Percentiles rank a stretch among this genome's conserved stretches.
Evolutionary conservation across 2,888 invertebrate species (phyloP).

Genomic region (Napeogenes inachia): DNA sequence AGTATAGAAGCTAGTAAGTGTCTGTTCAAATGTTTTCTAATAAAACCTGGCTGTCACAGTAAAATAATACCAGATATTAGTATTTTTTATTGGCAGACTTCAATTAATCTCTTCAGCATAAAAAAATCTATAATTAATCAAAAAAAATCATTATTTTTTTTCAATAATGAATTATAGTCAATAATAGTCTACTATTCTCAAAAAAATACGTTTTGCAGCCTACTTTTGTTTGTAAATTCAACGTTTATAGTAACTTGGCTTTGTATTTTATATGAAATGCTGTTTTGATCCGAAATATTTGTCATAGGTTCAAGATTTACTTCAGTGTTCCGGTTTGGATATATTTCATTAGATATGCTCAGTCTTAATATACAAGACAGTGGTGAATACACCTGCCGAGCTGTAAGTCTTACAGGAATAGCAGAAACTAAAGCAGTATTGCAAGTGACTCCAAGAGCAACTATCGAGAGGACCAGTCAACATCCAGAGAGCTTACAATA

Average conservation of each 20-base stretch:
- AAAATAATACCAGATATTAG: not conserved
- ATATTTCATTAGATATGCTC: conserved; percentile 94
- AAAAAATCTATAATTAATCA: too few species aligned
- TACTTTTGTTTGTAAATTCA: conserved; percentile 4
- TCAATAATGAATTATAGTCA: too few species aligned
- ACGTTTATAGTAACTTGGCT: not conserved
- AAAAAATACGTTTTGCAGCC: too few species aligned
- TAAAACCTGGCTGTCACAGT: not conserved
- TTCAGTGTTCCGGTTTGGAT: conserved; percentile 97
- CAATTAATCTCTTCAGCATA: too few species aligned
- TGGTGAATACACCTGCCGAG: conserved; percentile 94
- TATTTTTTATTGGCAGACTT: too few species aligned
- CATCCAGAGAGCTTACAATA: conserved; percentile 94
- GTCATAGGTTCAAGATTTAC: conserved; percentile 94
- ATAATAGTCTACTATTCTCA: too few species aligned
- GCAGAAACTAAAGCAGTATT: conserved; percentile 91
- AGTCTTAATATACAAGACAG: conserved; percentile 90
- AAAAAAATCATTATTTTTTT: not conserved
- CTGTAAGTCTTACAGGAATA: conserved; percentile 90
- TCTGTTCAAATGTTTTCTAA: conserved; percentile 1
- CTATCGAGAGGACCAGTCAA: conserved; percentile 92
- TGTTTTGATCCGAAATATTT: conserved; percentile 6
- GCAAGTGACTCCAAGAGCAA: conserved; percentile 87
- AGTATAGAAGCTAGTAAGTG: conserved; percentile 93
- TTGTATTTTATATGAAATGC: not conserved